Conservation (phyloP, 2,888 invertebrate genomes). For the Tachina lurida region DNA sequence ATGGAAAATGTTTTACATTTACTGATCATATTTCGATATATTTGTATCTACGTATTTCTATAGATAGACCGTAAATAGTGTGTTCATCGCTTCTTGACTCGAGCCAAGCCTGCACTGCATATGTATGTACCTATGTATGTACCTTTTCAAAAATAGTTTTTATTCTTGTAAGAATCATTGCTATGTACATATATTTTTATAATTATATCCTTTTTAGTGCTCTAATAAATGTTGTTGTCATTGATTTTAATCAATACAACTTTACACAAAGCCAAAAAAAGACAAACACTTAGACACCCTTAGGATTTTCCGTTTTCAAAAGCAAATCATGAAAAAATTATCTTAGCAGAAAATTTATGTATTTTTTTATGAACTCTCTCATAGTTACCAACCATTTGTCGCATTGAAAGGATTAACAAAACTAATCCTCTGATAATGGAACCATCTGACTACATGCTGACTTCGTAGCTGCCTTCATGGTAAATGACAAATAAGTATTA, state of each 20-base stretch:
- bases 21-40: too few relatives aligned
- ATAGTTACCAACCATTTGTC: constrained; percentile 63
- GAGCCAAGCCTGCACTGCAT: background rate
- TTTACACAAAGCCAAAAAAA: constrained; percentile 16
- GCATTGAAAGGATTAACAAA: constrained; percentile 71
- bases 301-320: constrained; percentile 7
- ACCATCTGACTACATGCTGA: constrained; percentile 72
- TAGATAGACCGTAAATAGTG: too few relatives aligned
- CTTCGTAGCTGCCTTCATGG: constrained; percentile 67
- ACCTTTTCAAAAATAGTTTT: background rate
- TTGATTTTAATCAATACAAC: constrained; percentile 20
- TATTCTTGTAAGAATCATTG: background rate
- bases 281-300: constrained; percentile 41
- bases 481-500: constrained; percentile 50
- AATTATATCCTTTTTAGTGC: background rate
- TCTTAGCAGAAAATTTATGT: constrained; percentile 16
- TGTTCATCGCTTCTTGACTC: background rate
- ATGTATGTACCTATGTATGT: background rate
- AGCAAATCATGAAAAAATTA: constrained; percentile 5
- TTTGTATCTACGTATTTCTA: too few relatives aligned
- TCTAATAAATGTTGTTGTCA: constrained; percentile 38
- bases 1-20: too few relatives aligned
- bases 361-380: constrained; percentile 41
- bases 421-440: constrained; percentile 71
- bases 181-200: too few relatives aligned